These are phyloP conservation scores for Megalonaias nervosa DNA, from an alignment of 1,140 invertebrate genomes.

Conservation along the genomic window DNA sequence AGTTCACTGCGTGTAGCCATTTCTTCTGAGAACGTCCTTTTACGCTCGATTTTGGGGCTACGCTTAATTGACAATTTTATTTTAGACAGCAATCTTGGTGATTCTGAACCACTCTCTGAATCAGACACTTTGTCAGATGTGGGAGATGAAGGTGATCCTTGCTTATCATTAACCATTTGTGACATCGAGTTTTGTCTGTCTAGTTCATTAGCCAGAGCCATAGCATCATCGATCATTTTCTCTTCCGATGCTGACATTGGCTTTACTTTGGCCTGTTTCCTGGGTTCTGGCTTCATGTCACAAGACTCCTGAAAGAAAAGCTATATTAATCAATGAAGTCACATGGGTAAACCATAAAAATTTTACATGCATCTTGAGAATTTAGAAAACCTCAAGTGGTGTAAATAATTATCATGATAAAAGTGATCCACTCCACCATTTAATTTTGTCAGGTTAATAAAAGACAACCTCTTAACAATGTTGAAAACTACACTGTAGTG, in stretches of 20 bases:
- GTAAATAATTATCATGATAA: too few relatives aligned
- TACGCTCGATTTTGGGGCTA: slow-evolving; percentile 60
- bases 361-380: too few relatives aligned
- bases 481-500: too few relatives aligned
- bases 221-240: slow-evolving; percentile 93
- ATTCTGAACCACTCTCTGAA: slow-evolving; percentile 69
- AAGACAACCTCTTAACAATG: too few relatives aligned
- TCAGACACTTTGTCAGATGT: slow-evolving; percentile 53
- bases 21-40: slow-evolving; percentile 74
- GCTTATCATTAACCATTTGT: slow-evolving; percentile 30
- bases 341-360: too few relatives aligned
- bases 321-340: too few relatives aligned
- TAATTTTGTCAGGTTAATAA: too few relatives aligned
- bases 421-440: too few relatives aligned
- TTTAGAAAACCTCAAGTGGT: too few relatives aligned
- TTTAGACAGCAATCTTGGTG: slow-evolving; percentile 84
- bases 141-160: slow-evolving; percentile 38
- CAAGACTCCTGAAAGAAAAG: slow-evolving; percentile 33
- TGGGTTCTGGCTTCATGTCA: slow-evolving; percentile 43
- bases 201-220: slow-evolving; percentile 94
- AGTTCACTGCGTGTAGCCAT: slow-evolving; percentile 54
- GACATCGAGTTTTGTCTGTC: slow-evolving; percentile 71
- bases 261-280: slow-evolving; percentile 78
- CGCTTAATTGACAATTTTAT: slow-evolving; percentile 80
- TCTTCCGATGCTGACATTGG: slow-evolving; percentile 95